Evolutionary conservation across 2,113 vertebrate genomes (phyloP), one percentile per base, ranked within the genome.

Genomic region (Ammodramus savannarum): DNA sequence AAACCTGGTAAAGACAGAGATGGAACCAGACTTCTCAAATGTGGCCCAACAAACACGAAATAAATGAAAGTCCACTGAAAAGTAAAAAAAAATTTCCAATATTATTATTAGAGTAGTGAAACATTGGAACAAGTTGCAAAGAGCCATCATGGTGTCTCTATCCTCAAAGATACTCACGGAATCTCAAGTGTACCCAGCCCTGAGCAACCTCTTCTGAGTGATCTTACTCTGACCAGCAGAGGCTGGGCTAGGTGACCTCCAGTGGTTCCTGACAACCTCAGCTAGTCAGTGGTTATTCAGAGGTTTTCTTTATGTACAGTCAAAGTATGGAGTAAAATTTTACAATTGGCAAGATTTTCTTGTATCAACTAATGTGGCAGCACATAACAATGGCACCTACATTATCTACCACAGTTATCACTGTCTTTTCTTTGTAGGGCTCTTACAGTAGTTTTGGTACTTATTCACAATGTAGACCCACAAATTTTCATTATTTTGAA

Each of bases 71-170:
- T 83, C 48, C 48, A 72, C 1, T 34, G 18, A 41, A 83, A 90
- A 72, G 19, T 44, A 36, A 39, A 18, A 32, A 83, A 44, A 36
- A 51, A 32, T 25, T 32, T 11, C 9, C 5, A 57, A 5, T 7
- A 55, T 27, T 38, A 26, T 36, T 75, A 32, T 84, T 12, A 74
- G 46, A 65, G 34, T 7, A 54, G 21, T 27, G 10, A 31, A 78
- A 58, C 31, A 57, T 1, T 43, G 18, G 31, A 80, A 84, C 4
- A 51, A 43, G 10, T 15, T 78, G 31, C 43, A 52, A 65, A 85
- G 38, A 58, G 25, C 74, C 0, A 10, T 3, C 3, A 0, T n/a
- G 11, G 29, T 61, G 27, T 16, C 39, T 76, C 48, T 38, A 36
- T 21, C 46, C 49, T 77, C 39, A 34, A 48, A 83, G 25, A 51